Evolutionary conservation across 2,888 invertebrate species (phyloP).

Genomic region (Podotricha telesiphe): DNA sequence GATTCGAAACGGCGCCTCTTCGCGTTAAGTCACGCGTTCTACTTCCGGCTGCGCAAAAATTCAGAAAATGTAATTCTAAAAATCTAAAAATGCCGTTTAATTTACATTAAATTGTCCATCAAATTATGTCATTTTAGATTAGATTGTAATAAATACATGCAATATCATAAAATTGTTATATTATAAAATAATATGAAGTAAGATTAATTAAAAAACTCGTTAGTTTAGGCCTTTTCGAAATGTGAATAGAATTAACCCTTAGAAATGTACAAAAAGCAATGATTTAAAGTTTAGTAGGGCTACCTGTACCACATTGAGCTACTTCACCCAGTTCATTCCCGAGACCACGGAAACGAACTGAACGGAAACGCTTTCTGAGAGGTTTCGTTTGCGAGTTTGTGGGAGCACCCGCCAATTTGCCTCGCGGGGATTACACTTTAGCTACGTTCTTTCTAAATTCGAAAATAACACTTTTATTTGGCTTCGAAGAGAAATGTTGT

Average conservation of each 20-base stretch:
- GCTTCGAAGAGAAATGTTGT: slow-evolving; percentile 16
- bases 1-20: no score
- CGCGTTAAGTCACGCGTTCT: no score
- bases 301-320: slow-evolving; percentile 31
- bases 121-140: no score
- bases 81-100: no score
- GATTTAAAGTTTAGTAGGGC: slow-evolving; percentile 11
- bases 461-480: slow-evolving; percentile 24
- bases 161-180: no score
- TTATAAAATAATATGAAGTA: no score
- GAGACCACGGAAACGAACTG: slow-evolving; percentile 44
- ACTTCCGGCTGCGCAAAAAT: no score
- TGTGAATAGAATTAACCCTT: slow-evolving; percentile 21
- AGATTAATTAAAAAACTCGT: background rate
- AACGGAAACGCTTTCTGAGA: slow-evolving; percentile 47
- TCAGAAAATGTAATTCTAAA: no score
- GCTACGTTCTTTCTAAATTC: slow-evolving; percentile 25
- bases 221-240: slow-evolving; percentile 13
- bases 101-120: no score
- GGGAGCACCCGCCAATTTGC: slow-evolving; percentile 29
- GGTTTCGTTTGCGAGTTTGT: slow-evolving; percentile 42
- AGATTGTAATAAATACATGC: no score
- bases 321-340: slow-evolving; percentile 32
- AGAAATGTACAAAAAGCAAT: slow-evolving; percentile 20
- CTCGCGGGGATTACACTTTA: slow-evolving; percentile 29